Evolutionary conservation across 2,113 vertebrate genomes (phyloP).

Genomic region (Aegithalos caudatus): DNA sequence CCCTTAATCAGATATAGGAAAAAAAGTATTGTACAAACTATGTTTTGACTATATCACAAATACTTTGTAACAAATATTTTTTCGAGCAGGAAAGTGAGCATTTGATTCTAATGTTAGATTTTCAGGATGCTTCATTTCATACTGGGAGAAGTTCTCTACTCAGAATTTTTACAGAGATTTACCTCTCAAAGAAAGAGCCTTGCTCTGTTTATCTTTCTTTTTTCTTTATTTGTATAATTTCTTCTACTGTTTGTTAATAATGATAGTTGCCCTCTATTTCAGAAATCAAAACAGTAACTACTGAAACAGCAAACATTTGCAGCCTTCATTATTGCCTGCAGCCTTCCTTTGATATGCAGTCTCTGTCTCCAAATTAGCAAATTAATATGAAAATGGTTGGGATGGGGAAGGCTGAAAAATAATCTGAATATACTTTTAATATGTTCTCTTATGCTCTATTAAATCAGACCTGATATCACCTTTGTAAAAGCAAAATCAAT

Average conservation of each 20-base stretch:
- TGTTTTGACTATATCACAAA: not conserved
- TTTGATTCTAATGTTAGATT: not conserved
- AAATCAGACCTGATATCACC: not conserved
- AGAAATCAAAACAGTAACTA: not conserved
- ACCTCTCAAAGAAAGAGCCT: not conserved
- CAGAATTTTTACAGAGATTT: not conserved
- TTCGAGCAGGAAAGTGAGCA: not conserved
- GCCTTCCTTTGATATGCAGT: not conserved
- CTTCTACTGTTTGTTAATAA: not conserved
- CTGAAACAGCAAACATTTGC: not conserved
- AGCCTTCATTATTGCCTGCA: not conserved
- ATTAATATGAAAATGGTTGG: not conserved
- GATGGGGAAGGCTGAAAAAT: not conserved
- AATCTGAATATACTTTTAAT: not conserved
- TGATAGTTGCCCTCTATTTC: not conserved
- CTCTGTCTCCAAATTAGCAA: not conserved
- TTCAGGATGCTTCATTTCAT: not conserved
- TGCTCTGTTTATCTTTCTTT: not conserved
- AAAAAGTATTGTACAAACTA: not conserved
- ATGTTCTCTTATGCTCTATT: not conserved
- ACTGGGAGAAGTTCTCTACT: not conserved
- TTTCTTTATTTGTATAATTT: not conserved
- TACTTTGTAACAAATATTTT: not conserved
- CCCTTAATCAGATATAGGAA: not conserved
- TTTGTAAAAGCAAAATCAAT: not conserved